Conservation (phyloP, 2,113 vertebrate genomes). For the Periophthalmus modestus region DNA sequence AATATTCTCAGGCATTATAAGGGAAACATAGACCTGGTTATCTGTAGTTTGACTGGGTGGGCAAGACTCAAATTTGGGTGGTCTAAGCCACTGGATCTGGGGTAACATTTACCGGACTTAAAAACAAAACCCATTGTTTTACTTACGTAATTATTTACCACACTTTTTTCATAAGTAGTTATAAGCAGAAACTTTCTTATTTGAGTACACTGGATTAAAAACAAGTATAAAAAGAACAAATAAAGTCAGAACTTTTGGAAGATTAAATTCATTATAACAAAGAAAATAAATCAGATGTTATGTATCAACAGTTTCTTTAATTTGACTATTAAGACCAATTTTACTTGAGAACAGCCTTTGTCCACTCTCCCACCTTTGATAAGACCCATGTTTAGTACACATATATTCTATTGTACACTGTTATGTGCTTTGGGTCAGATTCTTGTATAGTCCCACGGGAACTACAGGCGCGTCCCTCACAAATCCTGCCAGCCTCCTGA, state of each 20-base stretch:
- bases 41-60: neutral
- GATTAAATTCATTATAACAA: too few species aligned
- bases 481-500: constrained; percentile 62
- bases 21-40: neutral
- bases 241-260: too few species aligned
- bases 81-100: too few species aligned
- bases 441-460: constrained; percentile 65
- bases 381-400: constrained; percentile 40
- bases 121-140: too few species aligned
- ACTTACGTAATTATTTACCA: too few species aligned
- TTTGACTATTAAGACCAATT: neutral
- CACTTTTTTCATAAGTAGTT: too few species aligned
- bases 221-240: too few species aligned
- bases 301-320: neutral
- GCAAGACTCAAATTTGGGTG: too few species aligned
- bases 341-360: neutral
- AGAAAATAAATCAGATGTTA: too few species aligned
- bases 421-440: constrained; percentile 45
- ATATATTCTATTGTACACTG: constrained; percentile 12
- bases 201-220: too few species aligned
- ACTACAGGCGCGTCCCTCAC: constrained; percentile 61
- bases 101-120: too few species aligned
- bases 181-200: too few species aligned
- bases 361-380: neutral
- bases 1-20: neutral